These are phyloP conservation scores for Oostethus manadensis DNA, from an alignment of 2,113 vertebrate genomes.

Conservation along the genomic window DNA sequence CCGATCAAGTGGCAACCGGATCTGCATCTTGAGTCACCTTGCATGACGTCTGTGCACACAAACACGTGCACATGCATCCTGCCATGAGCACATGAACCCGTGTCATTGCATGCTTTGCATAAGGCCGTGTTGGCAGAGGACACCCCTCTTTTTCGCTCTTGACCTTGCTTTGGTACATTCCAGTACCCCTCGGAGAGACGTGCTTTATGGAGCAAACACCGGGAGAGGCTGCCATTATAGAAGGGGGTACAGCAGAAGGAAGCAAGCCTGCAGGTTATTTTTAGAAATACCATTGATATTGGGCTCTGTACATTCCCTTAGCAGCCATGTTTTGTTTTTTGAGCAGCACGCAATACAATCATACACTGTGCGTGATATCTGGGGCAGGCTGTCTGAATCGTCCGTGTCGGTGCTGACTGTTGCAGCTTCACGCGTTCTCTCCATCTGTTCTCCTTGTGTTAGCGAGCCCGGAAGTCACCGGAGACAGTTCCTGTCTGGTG, in stretches of 20 bases:
- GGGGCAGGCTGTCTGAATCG: constrained; percentile 10
- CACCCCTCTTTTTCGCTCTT: constrained; percentile 53
- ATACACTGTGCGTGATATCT: constrained; percentile 16
- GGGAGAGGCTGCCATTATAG: constrained; percentile 57
- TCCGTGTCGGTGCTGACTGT: constrained; percentile 18
- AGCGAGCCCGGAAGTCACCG: constrained; percentile 41
- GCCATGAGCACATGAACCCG: constrained; percentile 29
- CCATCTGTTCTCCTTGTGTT: constrained; percentile 34
- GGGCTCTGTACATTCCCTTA: constrained; percentile 43
- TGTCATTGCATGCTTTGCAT: constrained; percentile 35
- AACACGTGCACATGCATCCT: constrained; percentile 11
- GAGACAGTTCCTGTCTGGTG: constrained; percentile 45
- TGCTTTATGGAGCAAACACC: constrained; percentile 66
- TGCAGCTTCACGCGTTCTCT: constrained; percentile 23
- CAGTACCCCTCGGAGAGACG: constrained; percentile 57
- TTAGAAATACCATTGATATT: constrained; percentile 68
- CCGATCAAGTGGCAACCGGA: constrained; percentile 12
- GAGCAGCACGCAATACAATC: constrained; percentile 26
- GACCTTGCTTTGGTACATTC: constrained; percentile 72
- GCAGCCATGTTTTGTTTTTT: constrained; percentile 29
- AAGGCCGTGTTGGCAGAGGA: constrained; percentile 40
- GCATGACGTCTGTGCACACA: constrained; percentile 6
- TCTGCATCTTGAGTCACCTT: no score
- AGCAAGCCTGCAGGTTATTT: constrained; percentile 60
- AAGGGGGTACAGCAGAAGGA: constrained; percentile 43